These are phyloP conservation scores for Creontiades dilutus DNA, from an alignment of 2,888 invertebrate species.

Conservation along the genomic window DNA sequence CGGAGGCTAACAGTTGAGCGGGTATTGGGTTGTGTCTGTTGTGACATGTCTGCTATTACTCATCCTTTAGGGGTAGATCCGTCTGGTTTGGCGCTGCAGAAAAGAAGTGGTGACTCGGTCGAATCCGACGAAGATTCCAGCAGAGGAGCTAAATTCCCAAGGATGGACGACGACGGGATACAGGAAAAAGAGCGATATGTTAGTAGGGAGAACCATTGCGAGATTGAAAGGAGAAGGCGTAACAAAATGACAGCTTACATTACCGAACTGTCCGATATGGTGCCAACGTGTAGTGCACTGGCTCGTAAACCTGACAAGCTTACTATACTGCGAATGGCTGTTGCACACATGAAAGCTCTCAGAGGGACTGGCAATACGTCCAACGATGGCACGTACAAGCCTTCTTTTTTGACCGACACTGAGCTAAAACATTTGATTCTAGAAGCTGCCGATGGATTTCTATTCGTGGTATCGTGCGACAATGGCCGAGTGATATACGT, in stretches of 20 bases:
- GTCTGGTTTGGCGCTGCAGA: not conserved
- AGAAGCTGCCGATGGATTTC: slow-evolving; percentile 99
- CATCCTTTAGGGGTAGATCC: slow-evolving; percentile 67
- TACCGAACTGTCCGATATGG: slow-evolving; percentile 99
- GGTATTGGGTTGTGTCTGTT: not conserved
- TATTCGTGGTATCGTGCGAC: slow-evolving; percentile 97
- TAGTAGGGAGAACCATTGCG: slow-evolving; percentile 98
- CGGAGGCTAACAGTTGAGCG: not conserved
- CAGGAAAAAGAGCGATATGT: slow-evolving; percentile 90
- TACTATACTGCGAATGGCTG: slow-evolving; percentile 99
- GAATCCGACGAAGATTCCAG: slow-evolving; percentile 94
- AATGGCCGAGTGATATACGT: slow-evolving; percentile 98
- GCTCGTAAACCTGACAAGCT: slow-evolving; percentile 99
- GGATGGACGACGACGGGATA: slow-evolving; percentile 95
- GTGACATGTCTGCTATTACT: slow-evolving; percentile 68
- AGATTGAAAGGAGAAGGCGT: slow-evolving; percentile 97
- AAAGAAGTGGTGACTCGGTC: slow-evolving; percentile 81
- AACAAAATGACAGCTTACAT: slow-evolving; percentile 99
- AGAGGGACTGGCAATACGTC: slow-evolving; percentile 98
- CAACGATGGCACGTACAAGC: slow-evolving; percentile 97
- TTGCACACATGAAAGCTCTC: slow-evolving; percentile 99
- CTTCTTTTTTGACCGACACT: slow-evolving; percentile 98
- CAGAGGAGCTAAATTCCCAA: slow-evolving; percentile 89
- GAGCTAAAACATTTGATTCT: slow-evolving; percentile 98
- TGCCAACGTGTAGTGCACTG: slow-evolving; percentile 98